Percentiles rank a stretch among this genome's conserved stretches.
Evolutionary conservation across 2,113 vertebrate genomes (phyloP).

Genomic region (Hystrix brachyura): DNA sequence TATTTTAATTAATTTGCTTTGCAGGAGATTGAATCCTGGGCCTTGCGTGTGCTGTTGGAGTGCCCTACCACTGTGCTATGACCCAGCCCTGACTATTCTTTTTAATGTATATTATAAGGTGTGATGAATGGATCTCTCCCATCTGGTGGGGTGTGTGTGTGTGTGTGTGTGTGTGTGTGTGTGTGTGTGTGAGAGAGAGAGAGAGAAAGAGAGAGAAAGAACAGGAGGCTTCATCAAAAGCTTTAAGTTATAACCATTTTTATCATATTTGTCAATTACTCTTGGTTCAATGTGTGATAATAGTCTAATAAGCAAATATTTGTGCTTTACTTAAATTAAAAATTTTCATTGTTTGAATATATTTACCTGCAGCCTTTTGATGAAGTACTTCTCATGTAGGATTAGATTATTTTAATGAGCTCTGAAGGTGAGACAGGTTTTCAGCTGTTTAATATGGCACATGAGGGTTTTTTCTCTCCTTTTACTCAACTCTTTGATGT

Average conservation of each 20-base stretch:
- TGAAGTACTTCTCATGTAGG: neutral
- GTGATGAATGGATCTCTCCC: neutral
- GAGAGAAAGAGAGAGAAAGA: neutral
- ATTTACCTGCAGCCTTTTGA: slow-evolving; percentile 24
- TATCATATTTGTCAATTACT: slow-evolving; percentile 20
- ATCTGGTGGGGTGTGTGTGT: neutral
- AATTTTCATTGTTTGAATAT: neutral
- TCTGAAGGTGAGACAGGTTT: slow-evolving; percentile 43
- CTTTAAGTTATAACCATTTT: slow-evolving; percentile 43
- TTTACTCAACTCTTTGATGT: slow-evolving; percentile 71
- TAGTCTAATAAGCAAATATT: slow-evolving; percentile 14
- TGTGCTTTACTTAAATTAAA: slow-evolving; percentile 34
- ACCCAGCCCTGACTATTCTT: neutral
- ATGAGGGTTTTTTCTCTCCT: neutral
- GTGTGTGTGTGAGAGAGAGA: neutral
- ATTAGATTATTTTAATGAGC: slow-evolving; percentile 19
- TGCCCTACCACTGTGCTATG: neutral
- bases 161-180: neutral
- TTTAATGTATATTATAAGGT: neutral
- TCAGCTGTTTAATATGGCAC: neutral
- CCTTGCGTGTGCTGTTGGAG: neutral
- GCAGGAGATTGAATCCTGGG: neutral
- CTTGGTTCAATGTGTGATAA: neutral
- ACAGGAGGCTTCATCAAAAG: neutral
- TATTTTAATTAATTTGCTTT: neutral